Base-by-base conservation (phyloP, 2,888 invertebrate genomes). In the Camptogramma bilineatum region DNA sequence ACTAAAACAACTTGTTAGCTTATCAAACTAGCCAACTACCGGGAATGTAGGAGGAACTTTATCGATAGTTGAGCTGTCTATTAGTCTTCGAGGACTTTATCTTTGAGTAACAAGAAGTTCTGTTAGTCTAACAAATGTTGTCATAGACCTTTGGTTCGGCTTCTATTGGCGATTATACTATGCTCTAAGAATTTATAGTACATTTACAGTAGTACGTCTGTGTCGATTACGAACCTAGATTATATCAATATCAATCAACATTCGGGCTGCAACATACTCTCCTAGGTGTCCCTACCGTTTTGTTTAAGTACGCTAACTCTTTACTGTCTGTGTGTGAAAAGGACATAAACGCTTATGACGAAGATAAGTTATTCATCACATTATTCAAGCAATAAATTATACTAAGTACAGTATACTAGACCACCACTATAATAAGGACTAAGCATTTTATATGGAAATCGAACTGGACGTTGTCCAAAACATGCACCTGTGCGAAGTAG, bases 11-110 rank as follows among this genome's bases (percentile, higher is more conserved):
- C 18, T 53, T 13, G 47, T 52, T 42, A 34, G 65, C 52, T 61
- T 57, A 53, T 61, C 52, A 53, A 57, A 53, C 61, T 17, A 57
- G 53, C 53, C 50, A 61, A 61, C 50, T 61, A 58, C 48, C 31
- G 44, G 1, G 34, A 42, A 19, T 54, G 10, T 34, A 17, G 34
- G 24, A 53, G 44, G 39, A 61, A 61, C 61, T 65, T 65, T 16
- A n/a, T 16, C 52, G 44, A 57, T 53, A 61, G 60, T 47, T 64
- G 28, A 19, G 62, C 17, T 48, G 52, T 21, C 28, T 18, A n/a
- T n/a, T n/a, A 28, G 51, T 19, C 13, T 53, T 42, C 53, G 2
- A 52, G 34, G 50, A 60, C 59, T 60, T 59, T 39, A 56, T 48
- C 46, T 61, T 56, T 16, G 24, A 42, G 17, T 28, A 5, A 24